Conservation (phyloP, 2,797 vertebrate genomes). For the Smutsia temminckii region DNA sequence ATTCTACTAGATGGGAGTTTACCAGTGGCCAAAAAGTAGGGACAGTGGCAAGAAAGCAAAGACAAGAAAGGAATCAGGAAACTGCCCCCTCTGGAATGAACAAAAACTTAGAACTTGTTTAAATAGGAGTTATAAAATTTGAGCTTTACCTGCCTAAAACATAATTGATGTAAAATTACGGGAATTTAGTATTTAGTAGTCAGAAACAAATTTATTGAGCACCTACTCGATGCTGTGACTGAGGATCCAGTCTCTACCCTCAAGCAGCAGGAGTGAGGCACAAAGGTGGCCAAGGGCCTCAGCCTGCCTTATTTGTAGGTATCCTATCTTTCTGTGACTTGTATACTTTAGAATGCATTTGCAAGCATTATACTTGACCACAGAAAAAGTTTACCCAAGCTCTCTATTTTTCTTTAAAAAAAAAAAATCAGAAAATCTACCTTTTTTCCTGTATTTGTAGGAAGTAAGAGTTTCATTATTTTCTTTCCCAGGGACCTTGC, state of each 20-base stretch:
- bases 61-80: not conserved
- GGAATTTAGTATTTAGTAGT: not conserved
- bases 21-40: not conserved
- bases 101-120: not conserved
- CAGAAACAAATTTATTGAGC: not conserved
- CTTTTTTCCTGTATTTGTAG: slow-evolving; percentile 75
- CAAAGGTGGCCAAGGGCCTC: not conserved
- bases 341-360: slow-evolving; percentile 35
- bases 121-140: too few species aligned
- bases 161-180: not conserved
- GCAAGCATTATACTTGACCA: not conserved
- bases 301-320: not conserved
- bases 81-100: not conserved
- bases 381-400: slow-evolving; percentile 47
- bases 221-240: not conserved
- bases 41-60: not conserved
- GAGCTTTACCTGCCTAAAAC: slow-evolving; percentile 15
- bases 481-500: slow-evolving; percentile 50
- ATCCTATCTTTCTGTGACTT: not conserved
- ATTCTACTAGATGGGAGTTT: slow-evolving; percentile 14
- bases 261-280: not conserved
- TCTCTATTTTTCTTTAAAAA: slow-evolving; percentile 50
- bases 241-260: not conserved
- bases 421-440: slow-evolving; percentile 54
- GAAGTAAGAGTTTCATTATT: slow-evolving; percentile 85